Base-by-base conservation (phyloP, 1,140 invertebrate genomes). In the Sitodiplosis mosellana region DNA sequence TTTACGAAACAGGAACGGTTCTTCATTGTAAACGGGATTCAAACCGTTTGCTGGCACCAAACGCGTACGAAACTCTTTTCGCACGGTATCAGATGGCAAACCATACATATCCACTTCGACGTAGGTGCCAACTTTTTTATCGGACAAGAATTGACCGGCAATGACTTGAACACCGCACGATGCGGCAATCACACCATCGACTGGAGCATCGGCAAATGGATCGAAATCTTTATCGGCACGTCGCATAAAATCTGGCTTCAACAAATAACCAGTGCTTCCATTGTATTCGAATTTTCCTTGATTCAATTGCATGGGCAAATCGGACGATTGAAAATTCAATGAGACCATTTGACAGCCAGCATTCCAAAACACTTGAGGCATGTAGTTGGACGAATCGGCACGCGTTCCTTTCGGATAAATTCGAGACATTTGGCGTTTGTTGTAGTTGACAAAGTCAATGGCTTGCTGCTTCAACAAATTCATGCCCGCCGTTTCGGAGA, bases 81-180 rank as follows among this genome's bases (percentile, higher is more conserved):
- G 73, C 55, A 99, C 99, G 21, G 95, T 99, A 68, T 99, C 96
- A 0, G 96, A 94, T 2, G 96, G 93, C 54, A 99, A 71, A 44
- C 95, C 95, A 68, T 98, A 99, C 96, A 99, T 99, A 67, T 99
- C 95, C 20, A 99, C 95, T 68, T 99, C 95, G 10, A 99, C 96
- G 67, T 98, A 99, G 2, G 96, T 99, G 8, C 94, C 93, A 40
- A 86, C 88, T 68, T 98, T 98, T 67, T 96, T 96, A 64, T 99
- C 96, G 0, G 93, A 98, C 55, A 99, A 78, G 70, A 99, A 99
- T 71, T 99, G 96, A 1, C 96, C 96, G 41, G 95, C 95, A 59
- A 99, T 98, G 3, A 96, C 89, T 75, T 95, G 83, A 41, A 99
- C 95, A 55, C 89, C 83, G 65, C 95, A 98, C 65, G 93, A 87